Percentiles rank a stretch among this genome's conserved stretches.
These are phyloP conservation scores for Plotosus lineatus DNA, from an alignment of 2,113 vertebrate genomes.

Conservation along the genomic window DNA sequence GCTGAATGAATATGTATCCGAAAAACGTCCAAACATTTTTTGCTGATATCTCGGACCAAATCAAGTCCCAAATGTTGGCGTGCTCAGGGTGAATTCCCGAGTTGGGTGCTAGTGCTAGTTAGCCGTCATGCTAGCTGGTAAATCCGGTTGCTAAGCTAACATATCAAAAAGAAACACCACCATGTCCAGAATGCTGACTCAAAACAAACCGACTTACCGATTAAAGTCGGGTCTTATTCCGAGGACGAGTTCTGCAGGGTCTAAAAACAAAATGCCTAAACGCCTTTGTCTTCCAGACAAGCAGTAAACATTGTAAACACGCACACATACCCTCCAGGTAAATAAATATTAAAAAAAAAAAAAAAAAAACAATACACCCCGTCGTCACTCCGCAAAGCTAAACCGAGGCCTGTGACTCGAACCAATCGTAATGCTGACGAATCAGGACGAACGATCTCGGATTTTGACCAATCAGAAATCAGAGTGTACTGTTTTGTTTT, in stretches of 20 bases:
- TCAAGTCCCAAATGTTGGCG: too few species aligned
- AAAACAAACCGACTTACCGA: slow-evolving; percentile 59
- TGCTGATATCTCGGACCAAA: not conserved
- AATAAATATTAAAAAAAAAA: not conserved
- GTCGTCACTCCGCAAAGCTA: slow-evolving; percentile 32
- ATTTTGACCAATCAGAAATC: not conserved
- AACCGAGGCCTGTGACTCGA: slow-evolving; percentile 18
- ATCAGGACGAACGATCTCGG: not conserved
- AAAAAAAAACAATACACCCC: not conserved
- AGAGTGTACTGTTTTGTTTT: too few species aligned
- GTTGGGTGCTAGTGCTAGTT: not conserved
- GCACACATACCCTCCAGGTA: not conserved
- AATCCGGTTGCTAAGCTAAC: slow-evolving; percentile 53
- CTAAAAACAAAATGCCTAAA: not conserved
- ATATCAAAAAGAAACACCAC: slow-evolving; percentile 32
- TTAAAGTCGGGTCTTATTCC: slow-evolving; percentile 62
- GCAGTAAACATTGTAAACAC: slow-evolving; percentile 5
- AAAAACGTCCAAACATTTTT: too few species aligned
- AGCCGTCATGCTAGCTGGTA: slow-evolving; percentile 2
- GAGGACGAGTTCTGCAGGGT: not conserved
- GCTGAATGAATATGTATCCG: not conserved
- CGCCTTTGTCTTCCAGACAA: not conserved
- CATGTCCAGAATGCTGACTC: not conserved
- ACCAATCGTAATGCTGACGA: slow-evolving; percentile 31
- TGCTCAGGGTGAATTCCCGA: too few species aligned